phyloP scores from a whole-genome alignment of 2,797 vertebrate genomes.

The Pristis pectinata region DNA sequence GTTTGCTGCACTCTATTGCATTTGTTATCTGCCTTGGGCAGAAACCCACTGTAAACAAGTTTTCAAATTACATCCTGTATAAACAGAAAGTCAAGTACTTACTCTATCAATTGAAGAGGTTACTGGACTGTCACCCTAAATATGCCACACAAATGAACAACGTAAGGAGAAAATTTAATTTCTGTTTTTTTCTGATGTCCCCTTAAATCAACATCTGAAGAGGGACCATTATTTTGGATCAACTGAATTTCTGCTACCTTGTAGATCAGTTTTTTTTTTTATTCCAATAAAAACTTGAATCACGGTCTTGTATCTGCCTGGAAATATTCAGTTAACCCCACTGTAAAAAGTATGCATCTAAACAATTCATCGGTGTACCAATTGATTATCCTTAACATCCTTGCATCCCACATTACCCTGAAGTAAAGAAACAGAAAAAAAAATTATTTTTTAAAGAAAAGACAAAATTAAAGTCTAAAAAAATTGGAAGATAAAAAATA shows the following conservation, averaged over 20 bases:
- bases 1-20: neutral
- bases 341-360: neutral
- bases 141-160: neutral
- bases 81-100: neutral
- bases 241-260: neutral
- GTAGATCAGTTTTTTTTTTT: neutral
- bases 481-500: neutral
- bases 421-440: neutral
- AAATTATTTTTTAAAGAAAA: neutral
- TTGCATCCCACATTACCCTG: neutral
- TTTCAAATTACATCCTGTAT: neutral
- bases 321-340: neutral
- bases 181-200: neutral
- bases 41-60: neutral
- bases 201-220: neutral
- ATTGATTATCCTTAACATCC: neutral
- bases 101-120: neutral
- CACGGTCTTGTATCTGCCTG: too few species aligned
- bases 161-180: too few species aligned
- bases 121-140: neutral
- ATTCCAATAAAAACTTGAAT: neutral
- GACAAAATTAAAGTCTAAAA: neutral
- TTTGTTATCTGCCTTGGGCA: neutral
- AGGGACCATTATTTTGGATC: neutral
- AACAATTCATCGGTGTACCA: neutral